Base-by-base conservation (phyloP, 2,113 vertebrate species). In the Megaleporinus macrocephalus region DNA sequence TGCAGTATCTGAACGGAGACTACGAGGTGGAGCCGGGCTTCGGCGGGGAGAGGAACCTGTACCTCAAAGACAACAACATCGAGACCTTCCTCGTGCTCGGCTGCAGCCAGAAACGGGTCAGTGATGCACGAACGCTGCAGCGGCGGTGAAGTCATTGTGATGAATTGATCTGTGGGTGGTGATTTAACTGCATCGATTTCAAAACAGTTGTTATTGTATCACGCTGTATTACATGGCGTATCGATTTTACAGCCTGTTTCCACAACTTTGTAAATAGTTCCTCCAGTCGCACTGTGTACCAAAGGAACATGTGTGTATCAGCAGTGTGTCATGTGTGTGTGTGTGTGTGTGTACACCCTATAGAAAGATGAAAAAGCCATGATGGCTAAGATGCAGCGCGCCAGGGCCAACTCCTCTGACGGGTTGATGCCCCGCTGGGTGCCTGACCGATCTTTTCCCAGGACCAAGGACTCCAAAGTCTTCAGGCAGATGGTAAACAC, bases 351-450 rank as follows among this genome's bases (percentile, higher is more conserved):
- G 80, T 75, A 29, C 12, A 16, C 84, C 80, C 2, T 83, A 27
- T 89, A 99, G 97, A 98, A 98, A 92, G 97, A 98, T 70, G 97
- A 98, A 91, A 98, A 98, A 78, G 97, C 97, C 82, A 90, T 97
- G 94, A 94, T 98, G 93, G 96, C 96, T 73, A 98, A 97, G 92
- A 92, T 98, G 89, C 97, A 98, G 89, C 92, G 97, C 12, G 92
- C 93, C 0, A 95, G 96, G 0, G 95, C 97, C 84, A 98, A 96
- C 91, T 98, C 98, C 30, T 90, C 87, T 0, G 97, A 98, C 53
- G 97, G 93, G n/a, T 89, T 97, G 90, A 93, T 95, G 92, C 95
- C 96, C 0, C 96, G 95, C 83, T 98, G 97, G 97, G 97, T 95
- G 29, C 95, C 97, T 3, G 97, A 99, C 82, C 95, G 97, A 49